Conservation (phyloP, 1,140 invertebrate species). For the Pseudomyrmex pallidus region DNA sequence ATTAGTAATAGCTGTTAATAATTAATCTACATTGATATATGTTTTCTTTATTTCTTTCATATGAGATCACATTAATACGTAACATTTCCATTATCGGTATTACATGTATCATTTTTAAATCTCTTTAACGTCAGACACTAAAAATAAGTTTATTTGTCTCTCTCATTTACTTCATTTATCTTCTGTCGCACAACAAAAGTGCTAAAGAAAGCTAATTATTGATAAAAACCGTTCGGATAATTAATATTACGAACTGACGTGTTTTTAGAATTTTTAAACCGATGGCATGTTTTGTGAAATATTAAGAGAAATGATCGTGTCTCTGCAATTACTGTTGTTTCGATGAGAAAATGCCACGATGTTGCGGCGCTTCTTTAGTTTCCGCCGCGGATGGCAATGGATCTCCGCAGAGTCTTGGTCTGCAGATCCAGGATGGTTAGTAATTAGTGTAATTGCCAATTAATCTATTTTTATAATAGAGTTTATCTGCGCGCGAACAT, state of each 20-base stretch:
- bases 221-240: not conserved
- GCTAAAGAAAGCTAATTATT: conserved; percentile 13
- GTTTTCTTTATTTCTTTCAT: not conserved
- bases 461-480: conserved; percentile 51
- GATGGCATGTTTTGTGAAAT: conserved; percentile 7
- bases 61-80: not conserved
- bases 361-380: conserved; percentile 80
- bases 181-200: not conserved
- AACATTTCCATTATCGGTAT: not conserved
- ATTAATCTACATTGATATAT: not conserved
- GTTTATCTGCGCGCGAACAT: conserved; percentile 20
- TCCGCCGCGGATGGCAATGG: conserved; percentile 77
- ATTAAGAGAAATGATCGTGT: conserved; percentile 55
- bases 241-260: not conserved
- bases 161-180: not conserved
- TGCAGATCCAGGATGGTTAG: conserved; percentile 82
- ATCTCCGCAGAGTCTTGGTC: conserved; percentile 76
- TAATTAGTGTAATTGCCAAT: conserved; percentile 77
- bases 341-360: conserved; percentile 81
- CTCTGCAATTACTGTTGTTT: conserved; percentile 43
- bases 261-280: conserved; percentile 27
- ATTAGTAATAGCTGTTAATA: not conserved
- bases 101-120: conserved; percentile 27
- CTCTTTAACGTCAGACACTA: not conserved
- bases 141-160: not conserved